Percentiles rank a stretch among this genome's conserved stretches.
Evolutionary conservation across 2,797 vertebrate species (phyloP).

Genomic region (Loriculus beryllinus): DNA sequence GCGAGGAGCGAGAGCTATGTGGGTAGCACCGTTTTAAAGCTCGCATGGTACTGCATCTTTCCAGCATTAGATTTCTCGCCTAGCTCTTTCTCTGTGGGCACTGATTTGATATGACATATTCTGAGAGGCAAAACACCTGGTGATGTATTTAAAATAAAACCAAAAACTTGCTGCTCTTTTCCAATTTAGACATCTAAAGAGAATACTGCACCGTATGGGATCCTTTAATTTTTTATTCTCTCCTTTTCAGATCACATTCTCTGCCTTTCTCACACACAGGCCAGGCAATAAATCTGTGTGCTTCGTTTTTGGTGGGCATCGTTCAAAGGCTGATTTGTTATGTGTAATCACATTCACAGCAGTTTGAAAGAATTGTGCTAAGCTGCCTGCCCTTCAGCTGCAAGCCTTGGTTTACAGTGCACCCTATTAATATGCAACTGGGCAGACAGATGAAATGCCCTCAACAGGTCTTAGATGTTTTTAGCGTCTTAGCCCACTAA

Average conservation of each 20-base stretch:
- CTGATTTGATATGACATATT: conserved; percentile 35
- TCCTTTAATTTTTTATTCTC: conserved; percentile 59
- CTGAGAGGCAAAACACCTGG: conserved; percentile 51
- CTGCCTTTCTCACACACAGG: conserved; percentile 41
- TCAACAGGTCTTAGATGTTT: conserved; percentile 59
- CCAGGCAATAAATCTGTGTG: conserved; percentile 60
- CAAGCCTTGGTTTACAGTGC: conserved; percentile 45
- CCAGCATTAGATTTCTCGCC: too few relatives aligned
- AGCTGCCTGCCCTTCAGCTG: conserved; percentile 65
- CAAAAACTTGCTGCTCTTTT: conserved; percentile 44
- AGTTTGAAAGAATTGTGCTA: conserved; percentile 65
- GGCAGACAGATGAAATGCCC: conserved; percentile 60
- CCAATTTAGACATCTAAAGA: conserved; percentile 4
- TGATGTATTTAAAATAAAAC: conserved; percentile 35
- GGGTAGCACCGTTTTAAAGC: too few relatives aligned
- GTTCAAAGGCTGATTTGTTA: conserved; percentile 68
- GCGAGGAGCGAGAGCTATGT: too few relatives aligned
- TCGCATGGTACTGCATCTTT: too few relatives aligned
- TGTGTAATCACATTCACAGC: conserved; percentile 68
- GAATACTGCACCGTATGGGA: not conserved
- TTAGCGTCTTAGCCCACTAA: conserved; percentile 50
- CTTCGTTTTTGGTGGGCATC: conserved; percentile 61
- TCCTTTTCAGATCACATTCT: conserved; percentile 43
- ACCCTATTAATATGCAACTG: conserved; percentile 63
- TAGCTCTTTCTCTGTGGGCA: too few relatives aligned